Evolutionary conservation across 2,797 vertebrate species (phyloP).

Genomic region (Pseudochirops corinnae): DNA sequence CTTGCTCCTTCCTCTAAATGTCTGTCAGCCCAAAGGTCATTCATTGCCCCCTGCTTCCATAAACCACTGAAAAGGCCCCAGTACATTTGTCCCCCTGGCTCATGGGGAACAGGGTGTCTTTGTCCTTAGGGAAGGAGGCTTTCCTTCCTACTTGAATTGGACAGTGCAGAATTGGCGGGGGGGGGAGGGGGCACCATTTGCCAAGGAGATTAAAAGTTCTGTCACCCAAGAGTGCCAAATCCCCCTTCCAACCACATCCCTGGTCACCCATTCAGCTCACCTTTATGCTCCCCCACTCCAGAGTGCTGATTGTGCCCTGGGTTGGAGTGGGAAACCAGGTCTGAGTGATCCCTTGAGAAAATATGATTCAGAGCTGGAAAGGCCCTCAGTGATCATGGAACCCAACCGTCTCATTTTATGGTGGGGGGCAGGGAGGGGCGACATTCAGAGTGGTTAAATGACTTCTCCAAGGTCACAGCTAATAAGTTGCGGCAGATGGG

Average conservation of each 20-base stretch:
- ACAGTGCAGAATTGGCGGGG: neutral
- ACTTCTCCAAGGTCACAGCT: neutral
- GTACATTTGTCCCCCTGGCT: neutral
- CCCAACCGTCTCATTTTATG: neutral
- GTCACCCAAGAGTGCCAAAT: conserved; percentile 73
- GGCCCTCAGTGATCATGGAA: neutral
- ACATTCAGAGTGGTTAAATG: neutral
- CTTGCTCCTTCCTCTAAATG: neutral
- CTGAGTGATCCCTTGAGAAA: neutral
- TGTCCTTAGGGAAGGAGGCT: neutral
- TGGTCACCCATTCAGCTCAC: conserved; percentile 38
- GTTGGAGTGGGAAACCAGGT: neutral
- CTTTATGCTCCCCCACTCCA: neutral
- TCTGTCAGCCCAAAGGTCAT: conserved; percentile 50
- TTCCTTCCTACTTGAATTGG: neutral
- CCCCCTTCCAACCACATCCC: conserved; percentile 55
- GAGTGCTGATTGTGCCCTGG: neutral
- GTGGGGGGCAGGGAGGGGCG: conserved; percentile 3
- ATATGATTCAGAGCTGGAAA: neutral
- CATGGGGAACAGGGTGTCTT: neutral
- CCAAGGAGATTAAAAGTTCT: conserved; percentile 60
- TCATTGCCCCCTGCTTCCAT: conserved; percentile 8
- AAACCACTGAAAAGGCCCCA: conserved; percentile 28
- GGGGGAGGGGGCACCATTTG: conserved; percentile 51
- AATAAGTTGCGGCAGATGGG: neutral